A percentile compares a stretch with the other conserved stretches of the same genome.
Evolutionary conservation across 2,888 invertebrate genomes (phyloP).

Genomic region (Zootermopsis nevadensis): DNA sequence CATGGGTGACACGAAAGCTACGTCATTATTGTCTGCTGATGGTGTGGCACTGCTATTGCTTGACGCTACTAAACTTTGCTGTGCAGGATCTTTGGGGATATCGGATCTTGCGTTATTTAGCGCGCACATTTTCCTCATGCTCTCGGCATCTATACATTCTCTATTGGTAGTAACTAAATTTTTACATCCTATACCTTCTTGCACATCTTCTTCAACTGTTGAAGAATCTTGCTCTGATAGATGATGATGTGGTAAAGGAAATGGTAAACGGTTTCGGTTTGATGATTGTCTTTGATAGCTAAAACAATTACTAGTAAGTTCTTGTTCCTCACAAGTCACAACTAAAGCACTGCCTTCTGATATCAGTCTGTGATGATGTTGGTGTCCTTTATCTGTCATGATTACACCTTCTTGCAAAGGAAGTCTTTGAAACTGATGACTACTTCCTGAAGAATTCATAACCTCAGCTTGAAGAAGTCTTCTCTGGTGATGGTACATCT

Average conservation of each 20-base stretch:
- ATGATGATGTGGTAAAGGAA: conserved; percentile 41
- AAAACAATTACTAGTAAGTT: conserved; percentile 49
- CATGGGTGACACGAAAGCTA: conserved; percentile 44
- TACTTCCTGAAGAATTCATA: neutral
- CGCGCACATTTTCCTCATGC: conserved; percentile 27
- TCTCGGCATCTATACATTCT: conserved; percentile 42
- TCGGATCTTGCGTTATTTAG: conserved; percentile 29
- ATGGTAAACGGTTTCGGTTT: conserved; percentile 40
- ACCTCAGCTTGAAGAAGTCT: conserved; percentile 18
- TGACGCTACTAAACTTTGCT: conserved; percentile 30
- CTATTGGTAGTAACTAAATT: conserved; percentile 38
- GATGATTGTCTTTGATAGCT: conserved; percentile 51
- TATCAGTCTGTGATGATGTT: conserved; percentile 30
- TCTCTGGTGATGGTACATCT: conserved; percentile 44
- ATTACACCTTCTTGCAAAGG: conserved; percentile 12
- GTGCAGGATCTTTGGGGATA: conserved; percentile 32
- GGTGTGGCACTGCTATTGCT: conserved; percentile 22
- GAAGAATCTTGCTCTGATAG: conserved; percentile 44
- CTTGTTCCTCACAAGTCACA: conserved; percentile 27
- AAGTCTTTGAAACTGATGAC: conserved; percentile 37
- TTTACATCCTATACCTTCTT: conserved; percentile 23
- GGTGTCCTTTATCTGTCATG: conserved; percentile 23
- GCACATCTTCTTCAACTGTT: conserved; percentile 38
- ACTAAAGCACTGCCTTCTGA: conserved; percentile 18
- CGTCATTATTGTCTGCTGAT: conserved; percentile 31